Conservation (phyloP, 2,797 vertebrate genomes). For the Fundulus diaphanus region DNA sequence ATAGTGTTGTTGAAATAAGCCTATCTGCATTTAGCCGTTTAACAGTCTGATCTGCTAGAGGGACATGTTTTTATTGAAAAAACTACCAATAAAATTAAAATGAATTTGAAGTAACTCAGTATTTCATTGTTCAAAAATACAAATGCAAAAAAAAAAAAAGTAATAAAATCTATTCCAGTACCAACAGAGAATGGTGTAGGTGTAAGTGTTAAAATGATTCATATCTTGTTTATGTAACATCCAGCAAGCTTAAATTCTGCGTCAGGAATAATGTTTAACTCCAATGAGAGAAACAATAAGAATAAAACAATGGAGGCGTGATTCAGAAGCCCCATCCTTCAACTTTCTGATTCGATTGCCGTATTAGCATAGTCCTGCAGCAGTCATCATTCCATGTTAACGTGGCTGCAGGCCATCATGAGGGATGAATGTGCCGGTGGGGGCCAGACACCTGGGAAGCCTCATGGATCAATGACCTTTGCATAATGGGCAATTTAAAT, state of each 20-base stretch:
- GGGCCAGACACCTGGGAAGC: slow-evolving; percentile 53
- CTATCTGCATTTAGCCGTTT: slow-evolving; percentile 25
- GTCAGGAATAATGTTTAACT: neutral
- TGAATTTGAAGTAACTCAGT: neutral
- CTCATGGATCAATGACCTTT: slow-evolving; percentile 69
- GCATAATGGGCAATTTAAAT: slow-evolving; percentile 64
- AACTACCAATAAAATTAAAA: neutral
- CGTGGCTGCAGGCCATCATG: slow-evolving; percentile 45
- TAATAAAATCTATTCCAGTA: rapidly evolving
- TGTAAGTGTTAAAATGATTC: neutral
- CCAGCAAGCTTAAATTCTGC: neutral
- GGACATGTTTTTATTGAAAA: neutral
- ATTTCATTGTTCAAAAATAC: neutral
- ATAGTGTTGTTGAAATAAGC: neutral
- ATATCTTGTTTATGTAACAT: neutral
- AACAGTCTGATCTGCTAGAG: neutral
- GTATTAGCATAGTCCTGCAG: slow-evolving; percentile 60
- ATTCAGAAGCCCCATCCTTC: slow-evolving; percentile 37
- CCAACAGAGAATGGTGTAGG: neutral
- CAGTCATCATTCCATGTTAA: slow-evolving; percentile 60
- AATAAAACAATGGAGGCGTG: slow-evolving; percentile 3
- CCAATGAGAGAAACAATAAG: slow-evolving; percentile 9
- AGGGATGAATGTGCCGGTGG: slow-evolving; percentile 49
- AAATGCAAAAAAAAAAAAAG: neutral
- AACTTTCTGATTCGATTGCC: slow-evolving; percentile 50